Evolutionary conservation across 2,797 vertebrate species (phyloP).

Genomic region (Intellagama lesueurii): DNA sequence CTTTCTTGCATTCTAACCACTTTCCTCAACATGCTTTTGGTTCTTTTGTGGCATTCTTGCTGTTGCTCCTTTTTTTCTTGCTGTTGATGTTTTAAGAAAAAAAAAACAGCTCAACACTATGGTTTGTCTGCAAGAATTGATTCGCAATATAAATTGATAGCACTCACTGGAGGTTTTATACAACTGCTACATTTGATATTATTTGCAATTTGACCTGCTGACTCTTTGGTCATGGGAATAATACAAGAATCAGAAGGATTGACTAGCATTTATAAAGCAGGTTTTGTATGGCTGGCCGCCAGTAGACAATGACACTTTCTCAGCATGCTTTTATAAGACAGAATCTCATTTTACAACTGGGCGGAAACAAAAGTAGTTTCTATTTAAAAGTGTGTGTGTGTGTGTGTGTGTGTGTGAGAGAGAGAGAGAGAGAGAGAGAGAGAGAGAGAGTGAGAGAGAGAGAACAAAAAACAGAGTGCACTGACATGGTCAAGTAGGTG

Average conservation of each 20-base stretch:
- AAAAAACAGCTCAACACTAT: not conserved
- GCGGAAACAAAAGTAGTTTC: not conserved
- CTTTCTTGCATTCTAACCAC: not conserved
- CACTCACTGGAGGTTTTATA: not conserved
- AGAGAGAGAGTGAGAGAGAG: not conserved
- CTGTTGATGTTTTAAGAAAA: not conserved
- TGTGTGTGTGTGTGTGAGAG: not conserved
- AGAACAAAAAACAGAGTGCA: not conserved
- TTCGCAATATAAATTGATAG: not conserved
- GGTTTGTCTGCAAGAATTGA: not conserved
- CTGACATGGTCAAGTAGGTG: not conserved
- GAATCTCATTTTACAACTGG: slow-evolving; percentile 19
- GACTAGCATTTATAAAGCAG: slow-evolving; percentile 38
- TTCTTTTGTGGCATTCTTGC: not conserved
- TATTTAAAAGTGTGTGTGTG: not conserved
- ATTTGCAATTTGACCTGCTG: slow-evolving; percentile 36
- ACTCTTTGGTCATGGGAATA: slow-evolving; percentile 20
- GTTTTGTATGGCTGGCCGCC: not conserved
- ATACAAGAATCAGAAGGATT: not conserved
- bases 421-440: no score
- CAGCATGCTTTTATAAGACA: slow-evolving; percentile 11
- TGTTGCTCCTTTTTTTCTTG: not conserved
- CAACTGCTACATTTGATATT: not conserved
- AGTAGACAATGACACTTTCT: not conserved
- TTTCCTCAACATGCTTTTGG: not conserved